phyloP scores from a whole-genome alignment of 2,888 invertebrate species.

The Liposcelis brunnea region DNA sequence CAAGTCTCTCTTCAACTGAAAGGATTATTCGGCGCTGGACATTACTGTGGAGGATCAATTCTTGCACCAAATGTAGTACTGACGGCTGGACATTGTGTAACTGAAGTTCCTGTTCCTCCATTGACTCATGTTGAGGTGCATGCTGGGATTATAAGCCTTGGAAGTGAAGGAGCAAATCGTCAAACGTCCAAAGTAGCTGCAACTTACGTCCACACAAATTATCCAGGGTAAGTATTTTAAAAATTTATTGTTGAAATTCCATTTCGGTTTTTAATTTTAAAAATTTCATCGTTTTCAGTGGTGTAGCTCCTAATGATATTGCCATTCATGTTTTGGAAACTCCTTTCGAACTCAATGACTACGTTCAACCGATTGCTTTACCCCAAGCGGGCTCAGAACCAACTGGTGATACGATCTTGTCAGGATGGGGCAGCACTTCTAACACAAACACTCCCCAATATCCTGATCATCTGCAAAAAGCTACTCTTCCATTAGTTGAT shows the following conservation, averaged over 20 bases:
- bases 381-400: constrained; percentile 21
- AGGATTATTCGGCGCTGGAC: not conserved
- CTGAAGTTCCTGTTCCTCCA: not conserved
- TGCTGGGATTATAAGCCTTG: not conserved
- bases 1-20: constrained; percentile 2
- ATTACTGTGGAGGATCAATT: constrained; percentile 3
- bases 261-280: not conserved
- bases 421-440: constrained; percentile 31
- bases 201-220: not conserved
- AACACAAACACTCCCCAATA: constrained; percentile 21
- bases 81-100: constrained; percentile 5
- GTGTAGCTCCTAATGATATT: constrained; percentile 31
- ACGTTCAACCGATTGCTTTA: constrained; percentile 24
- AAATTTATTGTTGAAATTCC: no score
- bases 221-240: not conserved
- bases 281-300: constrained; percentile 15
- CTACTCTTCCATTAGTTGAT: constrained; percentile 13
- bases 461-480: constrained; percentile 21
- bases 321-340: constrained; percentile 28
- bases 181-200: not conserved
- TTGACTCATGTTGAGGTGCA: not conserved
- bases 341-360: constrained; percentile 21
- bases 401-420: constrained; percentile 17
- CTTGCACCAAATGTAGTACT: not conserved
- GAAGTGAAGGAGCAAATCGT: not conserved